These are phyloP conservation scores for Chesias legatella DNA, from an alignment of 2,888 invertebrate genomes.

Conservation along the genomic window DNA sequence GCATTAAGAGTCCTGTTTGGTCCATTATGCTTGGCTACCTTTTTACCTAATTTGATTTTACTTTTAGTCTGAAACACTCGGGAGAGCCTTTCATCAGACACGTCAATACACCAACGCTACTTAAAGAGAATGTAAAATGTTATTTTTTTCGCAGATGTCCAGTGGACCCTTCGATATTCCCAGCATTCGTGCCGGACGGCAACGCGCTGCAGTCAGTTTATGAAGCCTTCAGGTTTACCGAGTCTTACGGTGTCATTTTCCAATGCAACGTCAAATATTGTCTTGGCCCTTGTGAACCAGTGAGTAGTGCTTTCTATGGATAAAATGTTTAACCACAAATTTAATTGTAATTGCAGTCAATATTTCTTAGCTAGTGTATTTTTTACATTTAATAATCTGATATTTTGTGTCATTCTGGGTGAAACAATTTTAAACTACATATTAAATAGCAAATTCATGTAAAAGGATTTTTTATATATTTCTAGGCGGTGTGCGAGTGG, in stretches of 20 bases:
- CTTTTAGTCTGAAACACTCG: no score
- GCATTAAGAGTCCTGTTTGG: neutral
- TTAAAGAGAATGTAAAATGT: no score
- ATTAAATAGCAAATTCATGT: constrained; percentile 8
- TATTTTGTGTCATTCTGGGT: no score
- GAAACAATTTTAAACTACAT: no score
- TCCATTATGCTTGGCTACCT: no score
- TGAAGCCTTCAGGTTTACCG: constrained; percentile 97
- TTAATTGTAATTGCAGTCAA: no score
- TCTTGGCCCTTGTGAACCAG: constrained; percentile 95
- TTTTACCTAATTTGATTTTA: neutral
- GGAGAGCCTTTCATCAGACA: no score
- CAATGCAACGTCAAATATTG: constrained; percentile 98
- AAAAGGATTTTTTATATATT: constrained; percentile 12
- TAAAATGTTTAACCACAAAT: no score
- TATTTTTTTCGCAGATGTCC: constrained; percentile 84
- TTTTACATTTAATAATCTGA: no score
- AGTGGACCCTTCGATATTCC: constrained; percentile 95
- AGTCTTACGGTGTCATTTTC: constrained; percentile 97
- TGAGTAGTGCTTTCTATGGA: constrained; percentile 63
- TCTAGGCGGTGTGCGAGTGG: constrained; percentile 93
- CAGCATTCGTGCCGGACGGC: constrained; percentile 93
- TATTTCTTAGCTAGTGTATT: no score
- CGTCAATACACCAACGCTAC: no score
- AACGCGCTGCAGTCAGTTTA: constrained; percentile 95